Evolutionary conservation across 2,888 invertebrate species (phyloP), one percentile per base, ranked within the genome.

Genomic region (Thymelicus sylvestris): DNA sequence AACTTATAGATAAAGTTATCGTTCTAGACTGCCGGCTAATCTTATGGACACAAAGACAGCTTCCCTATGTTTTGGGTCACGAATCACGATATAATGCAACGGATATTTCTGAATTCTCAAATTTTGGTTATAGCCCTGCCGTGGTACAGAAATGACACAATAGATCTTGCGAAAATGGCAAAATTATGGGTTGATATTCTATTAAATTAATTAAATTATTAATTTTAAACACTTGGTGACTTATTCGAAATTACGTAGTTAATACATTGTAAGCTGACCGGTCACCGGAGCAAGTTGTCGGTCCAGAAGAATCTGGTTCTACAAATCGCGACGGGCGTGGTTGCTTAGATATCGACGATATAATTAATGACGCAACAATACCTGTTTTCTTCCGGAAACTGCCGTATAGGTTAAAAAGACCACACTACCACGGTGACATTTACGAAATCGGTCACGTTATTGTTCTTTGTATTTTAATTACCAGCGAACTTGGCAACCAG

Each of bases 381-480:
- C 65, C 60, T 0, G 70, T 65, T 65, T 19, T 52, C 31, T 50
- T 52, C 60, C 70, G 70, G 70, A 70, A 70, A 57, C 15, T 6
- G 31, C 39, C 50, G 8, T 38, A 57, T 69, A 62, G 19, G 10
- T n/a, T 52, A 52, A 57, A 47, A 64, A 48, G 59, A 55, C 44
- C 44, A 24, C 15, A 47, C 41, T 31, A 13, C 44, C 19, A 50
- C 66, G 31, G n/a, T 72, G 78, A 78, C 77, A 76, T 76, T 76
- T 76, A 61, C 48, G 10, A 59, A 63, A 48, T 69, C 59, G 44
- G 63, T 24, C 63, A 44, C 41, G 7, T 38, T 60, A 38, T 44
- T 38, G 19, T 44, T 13, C 64, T 72, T 73, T 72, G 71, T 76
- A 74, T 74, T 75, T 70, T 67, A 76, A 76, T 76, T 73, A 71